These are phyloP conservation scores for Brachyhypopomus occidentalis DNA, from an alignment of 2,113 vertebrate genomes.

Conservation along the genomic window DNA sequence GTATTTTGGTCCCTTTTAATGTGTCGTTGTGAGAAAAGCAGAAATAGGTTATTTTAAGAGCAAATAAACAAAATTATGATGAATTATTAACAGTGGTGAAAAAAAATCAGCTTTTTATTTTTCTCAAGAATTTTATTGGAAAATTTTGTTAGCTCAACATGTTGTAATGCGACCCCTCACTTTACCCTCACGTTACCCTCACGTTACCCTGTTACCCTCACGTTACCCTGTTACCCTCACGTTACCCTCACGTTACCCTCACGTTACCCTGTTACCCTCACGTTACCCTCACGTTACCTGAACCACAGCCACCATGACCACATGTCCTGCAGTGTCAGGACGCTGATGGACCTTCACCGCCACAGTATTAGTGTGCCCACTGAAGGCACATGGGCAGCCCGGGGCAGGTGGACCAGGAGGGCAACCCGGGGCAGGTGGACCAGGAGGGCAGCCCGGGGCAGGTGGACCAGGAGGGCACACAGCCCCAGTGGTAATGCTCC, in stretches of 20 bases:
- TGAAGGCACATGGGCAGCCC: too few species aligned
- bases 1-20: slow-evolving; percentile 57
- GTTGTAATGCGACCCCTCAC: slow-evolving; percentile 14
- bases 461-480: too few species aligned
- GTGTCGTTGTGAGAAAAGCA: slow-evolving; percentile 59
- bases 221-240: too few species aligned
- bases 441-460: too few species aligned
- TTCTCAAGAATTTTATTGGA: neutral
- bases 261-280: too few species aligned
- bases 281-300: slow-evolving; percentile 20
- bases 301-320: too few species aligned
- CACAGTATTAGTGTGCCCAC: neutral
- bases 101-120: neutral
- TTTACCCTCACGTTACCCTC: slow-evolving; percentile 45
- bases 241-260: slow-evolving; percentile 42
- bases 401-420: too few species aligned
- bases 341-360: too few species aligned
- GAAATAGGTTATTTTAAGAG: slow-evolving; percentile 49
- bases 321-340: too few species aligned
- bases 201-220: slow-evolving; percentile 44
- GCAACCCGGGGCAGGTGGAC: too few species aligned
- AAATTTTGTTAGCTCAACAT: slow-evolving; percentile 8
- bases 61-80: slow-evolving; percentile 55
- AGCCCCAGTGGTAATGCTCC: slow-evolving; percentile 63
- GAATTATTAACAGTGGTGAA: neutral